Conservation (phyloP, 2,888 invertebrate genomes). For the Plebejus argus region DNA sequence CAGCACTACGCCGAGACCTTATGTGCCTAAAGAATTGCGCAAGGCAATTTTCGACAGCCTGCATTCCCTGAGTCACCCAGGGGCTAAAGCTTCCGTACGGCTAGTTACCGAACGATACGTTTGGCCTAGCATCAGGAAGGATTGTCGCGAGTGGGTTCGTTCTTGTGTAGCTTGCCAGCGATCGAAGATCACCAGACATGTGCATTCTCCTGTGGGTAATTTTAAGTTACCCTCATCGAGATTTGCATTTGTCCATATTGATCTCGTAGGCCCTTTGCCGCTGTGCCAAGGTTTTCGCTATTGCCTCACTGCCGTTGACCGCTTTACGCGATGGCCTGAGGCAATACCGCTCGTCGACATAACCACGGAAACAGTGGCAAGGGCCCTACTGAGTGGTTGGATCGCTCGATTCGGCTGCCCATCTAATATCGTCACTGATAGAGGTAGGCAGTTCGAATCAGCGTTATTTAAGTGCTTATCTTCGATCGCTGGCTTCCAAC, state of each 20-base stretch:
- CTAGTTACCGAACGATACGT: conserved; percentile 52
- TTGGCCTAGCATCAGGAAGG: conserved; percentile 53
- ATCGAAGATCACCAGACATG: conserved; percentile 50
- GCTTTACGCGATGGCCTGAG: conserved; percentile 55
- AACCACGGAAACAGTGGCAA: background rate
- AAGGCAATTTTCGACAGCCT: background rate
- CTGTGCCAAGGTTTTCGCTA: conserved; percentile 41
- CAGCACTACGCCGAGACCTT: background rate
- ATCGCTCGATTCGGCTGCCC: conserved; percentile 51
- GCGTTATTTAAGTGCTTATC: background rate
- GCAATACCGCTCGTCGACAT: conserved; percentile 44
- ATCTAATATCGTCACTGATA: background rate
- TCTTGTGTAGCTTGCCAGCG: conserved; percentile 52
- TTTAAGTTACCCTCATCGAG: conserved; percentile 45
- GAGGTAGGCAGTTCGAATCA: background rate
- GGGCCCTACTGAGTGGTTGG: background rate
- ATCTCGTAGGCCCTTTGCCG: conserved; percentile 46
- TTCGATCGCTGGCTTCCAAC: conserved; percentile 47
- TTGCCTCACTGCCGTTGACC: conserved; percentile 46
- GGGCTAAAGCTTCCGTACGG: conserved; percentile 19
- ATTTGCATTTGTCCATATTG: conserved; percentile 45
- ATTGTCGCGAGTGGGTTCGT: conserved; percentile 51
- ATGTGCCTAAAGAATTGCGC: background rate
- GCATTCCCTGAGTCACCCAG: conserved; percentile 13
- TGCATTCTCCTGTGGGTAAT: conserved; percentile 37